phyloP scores from a whole-genome alignment of 92 coral and sea anemone species.

The Micromussa lordhowensis region DNA sequence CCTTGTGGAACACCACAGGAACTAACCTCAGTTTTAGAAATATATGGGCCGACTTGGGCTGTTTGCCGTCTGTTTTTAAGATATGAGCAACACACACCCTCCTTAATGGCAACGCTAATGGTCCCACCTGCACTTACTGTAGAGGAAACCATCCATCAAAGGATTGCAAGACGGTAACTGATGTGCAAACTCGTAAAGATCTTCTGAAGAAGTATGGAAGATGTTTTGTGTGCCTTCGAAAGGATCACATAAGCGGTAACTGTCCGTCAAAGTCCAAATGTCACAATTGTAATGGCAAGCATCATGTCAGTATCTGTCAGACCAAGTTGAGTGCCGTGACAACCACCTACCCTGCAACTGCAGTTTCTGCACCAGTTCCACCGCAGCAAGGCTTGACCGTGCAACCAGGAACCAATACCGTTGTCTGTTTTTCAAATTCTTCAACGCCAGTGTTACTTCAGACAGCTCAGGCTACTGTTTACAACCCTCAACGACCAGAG shows the following conservation, averaged over 20 bases:
- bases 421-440: too few relatives aligned
- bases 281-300: conserved; percentile 34
- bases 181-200: conserved; percentile 32
- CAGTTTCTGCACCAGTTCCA: too few relatives aligned
- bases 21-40: too few relatives aligned
- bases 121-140: conserved; percentile 62
- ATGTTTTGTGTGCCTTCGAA: neutral
- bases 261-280: neutral
- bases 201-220: conserved; percentile 17
- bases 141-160: conserved; percentile 39
- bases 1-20: too few relatives aligned
- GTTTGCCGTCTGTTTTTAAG: too few relatives aligned
- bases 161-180: conserved; percentile 38
- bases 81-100: neutral
- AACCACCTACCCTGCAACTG: neutral
- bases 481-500: too few relatives aligned
- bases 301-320: conserved; percentile 44
- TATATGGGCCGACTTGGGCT: too few relatives aligned
- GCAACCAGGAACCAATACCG: too few relatives aligned
- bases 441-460: too few relatives aligned
- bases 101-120: neutral
- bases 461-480: too few relatives aligned
- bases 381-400: too few relatives aligned
- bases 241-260: neutral
- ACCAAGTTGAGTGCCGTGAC: neutral